Evolutionary conservation across 2,113 vertebrate species (phyloP).

Genomic region (Uria aalge): DNA sequence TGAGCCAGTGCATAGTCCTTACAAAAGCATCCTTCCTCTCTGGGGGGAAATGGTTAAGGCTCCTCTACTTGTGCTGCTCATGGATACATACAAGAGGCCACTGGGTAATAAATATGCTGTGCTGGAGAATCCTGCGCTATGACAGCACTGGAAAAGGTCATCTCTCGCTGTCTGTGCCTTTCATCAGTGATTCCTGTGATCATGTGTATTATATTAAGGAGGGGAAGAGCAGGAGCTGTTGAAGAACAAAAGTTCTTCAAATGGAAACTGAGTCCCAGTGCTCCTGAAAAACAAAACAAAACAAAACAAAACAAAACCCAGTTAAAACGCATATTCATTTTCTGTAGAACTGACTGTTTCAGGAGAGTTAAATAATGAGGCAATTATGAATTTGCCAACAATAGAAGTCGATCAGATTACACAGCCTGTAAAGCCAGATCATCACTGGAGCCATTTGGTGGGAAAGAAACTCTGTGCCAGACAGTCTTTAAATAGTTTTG

Average conservation of each 20-base stretch:
- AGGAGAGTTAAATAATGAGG: slow-evolving; percentile 18
- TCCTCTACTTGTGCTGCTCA: background rate
- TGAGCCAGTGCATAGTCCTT: background rate
- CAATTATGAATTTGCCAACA: slow-evolving; percentile 41
- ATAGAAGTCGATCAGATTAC: slow-evolving; percentile 59
- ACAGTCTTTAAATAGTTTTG: slow-evolving; percentile 45
- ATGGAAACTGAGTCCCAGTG: background rate
- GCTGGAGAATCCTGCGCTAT: background rate
- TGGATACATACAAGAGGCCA: background rate
- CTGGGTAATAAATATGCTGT: background rate
- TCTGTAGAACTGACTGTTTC: background rate
- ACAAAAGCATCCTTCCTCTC: background rate
- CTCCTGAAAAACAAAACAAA: background rate
- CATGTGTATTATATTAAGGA: background rate
- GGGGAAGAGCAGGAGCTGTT: background rate
- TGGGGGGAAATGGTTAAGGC: background rate
- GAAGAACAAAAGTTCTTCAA: background rate
- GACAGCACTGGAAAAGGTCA: background rate
- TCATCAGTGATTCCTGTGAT: background rate
- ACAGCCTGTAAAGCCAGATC: slow-evolving; percentile 5
- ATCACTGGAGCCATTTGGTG: slow-evolving; percentile 46
- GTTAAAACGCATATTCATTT: background rate
- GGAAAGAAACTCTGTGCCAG: slow-evolving; percentile 51
- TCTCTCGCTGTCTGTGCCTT: background rate
- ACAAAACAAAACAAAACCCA: background rate